Conservation (phyloP, 2,113 vertebrate genomes). For the Axis porcinus region DNA sequence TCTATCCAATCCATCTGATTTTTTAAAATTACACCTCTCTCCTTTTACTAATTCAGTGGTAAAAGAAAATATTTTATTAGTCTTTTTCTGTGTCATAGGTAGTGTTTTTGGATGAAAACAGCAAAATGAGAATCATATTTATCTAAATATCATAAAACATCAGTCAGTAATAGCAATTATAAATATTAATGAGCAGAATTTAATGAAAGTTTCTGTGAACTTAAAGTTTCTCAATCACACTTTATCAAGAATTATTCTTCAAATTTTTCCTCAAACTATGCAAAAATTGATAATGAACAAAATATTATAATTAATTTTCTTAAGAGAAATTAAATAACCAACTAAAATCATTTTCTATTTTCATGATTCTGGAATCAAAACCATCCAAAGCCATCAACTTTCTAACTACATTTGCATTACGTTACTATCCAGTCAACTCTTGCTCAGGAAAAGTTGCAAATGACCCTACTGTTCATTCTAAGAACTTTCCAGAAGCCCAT, state of each 20-base stretch:
- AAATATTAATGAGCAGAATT: neutral
- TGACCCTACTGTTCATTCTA: neutral
- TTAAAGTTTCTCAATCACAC: neutral
- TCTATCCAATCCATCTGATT: neutral
- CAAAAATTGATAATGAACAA: neutral
- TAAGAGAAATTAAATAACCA: neutral
- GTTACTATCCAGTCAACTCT: neutral
- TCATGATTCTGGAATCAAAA: neutral
- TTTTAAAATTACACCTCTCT: neutral
- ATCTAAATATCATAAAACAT: neutral
- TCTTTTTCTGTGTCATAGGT: neutral
- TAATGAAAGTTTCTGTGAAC: neutral
- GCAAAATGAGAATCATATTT: neutral
- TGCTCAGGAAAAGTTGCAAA: neutral
- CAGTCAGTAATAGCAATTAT: neutral
- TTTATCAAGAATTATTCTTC: neutral
- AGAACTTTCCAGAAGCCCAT: neutral
- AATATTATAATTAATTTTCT: neutral
- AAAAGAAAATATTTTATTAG: neutral
- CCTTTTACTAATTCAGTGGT: neutral
- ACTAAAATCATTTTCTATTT: neutral
- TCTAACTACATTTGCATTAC: neutral
- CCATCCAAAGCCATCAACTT: neutral
- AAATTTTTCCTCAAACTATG: neutral
- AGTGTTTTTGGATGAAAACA: neutral